These are phyloP conservation scores for Olivierus martensii DNA, from an alignment of 1,140 invertebrate genomes.

Conservation along the genomic window DNA sequence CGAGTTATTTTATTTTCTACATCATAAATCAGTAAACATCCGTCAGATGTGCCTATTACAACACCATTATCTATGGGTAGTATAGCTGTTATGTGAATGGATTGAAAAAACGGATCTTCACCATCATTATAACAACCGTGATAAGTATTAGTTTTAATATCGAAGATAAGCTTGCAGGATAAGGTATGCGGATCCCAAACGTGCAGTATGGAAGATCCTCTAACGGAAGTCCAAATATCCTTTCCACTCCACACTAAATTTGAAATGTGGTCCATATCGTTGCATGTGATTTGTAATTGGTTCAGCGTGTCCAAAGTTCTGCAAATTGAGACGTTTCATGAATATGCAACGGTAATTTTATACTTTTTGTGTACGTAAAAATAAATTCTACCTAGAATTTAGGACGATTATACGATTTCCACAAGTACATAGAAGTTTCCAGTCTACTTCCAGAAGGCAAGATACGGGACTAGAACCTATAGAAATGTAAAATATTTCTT, in stretches of 20 bases:
- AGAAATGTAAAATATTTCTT: slow-evolving; percentile 33
- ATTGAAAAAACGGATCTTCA: no score
- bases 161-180: slow-evolving; percentile 36
- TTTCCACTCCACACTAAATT: slow-evolving; percentile 25
- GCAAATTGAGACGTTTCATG: background rate
- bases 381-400: slow-evolving; percentile 29
- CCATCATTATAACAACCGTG: no score
- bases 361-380: no score
- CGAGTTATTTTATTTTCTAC: no score
- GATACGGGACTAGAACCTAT: slow-evolving; percentile 32
- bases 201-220: slow-evolving; percentile 37
- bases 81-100: no score
- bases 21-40: no score
- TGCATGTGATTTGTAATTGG: slow-evolving; percentile 33
- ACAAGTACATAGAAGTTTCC: slow-evolving; percentile 35
- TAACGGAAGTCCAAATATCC: slow-evolving; percentile 36
- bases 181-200: slow-evolving; percentile 34
- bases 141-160: slow-evolving; percentile 24
- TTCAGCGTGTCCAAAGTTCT: slow-evolving; percentile 35
- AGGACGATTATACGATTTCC: slow-evolving; percentile 36
- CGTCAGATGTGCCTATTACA: no score
- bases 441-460: slow-evolving; percentile 29
- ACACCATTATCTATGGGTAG: no score
- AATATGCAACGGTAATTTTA: no score
- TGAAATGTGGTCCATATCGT: slow-evolving; percentile 31